Conservation (phyloP, 2,888 invertebrate species). For the Nematopogon swammerdamellus region DNA sequence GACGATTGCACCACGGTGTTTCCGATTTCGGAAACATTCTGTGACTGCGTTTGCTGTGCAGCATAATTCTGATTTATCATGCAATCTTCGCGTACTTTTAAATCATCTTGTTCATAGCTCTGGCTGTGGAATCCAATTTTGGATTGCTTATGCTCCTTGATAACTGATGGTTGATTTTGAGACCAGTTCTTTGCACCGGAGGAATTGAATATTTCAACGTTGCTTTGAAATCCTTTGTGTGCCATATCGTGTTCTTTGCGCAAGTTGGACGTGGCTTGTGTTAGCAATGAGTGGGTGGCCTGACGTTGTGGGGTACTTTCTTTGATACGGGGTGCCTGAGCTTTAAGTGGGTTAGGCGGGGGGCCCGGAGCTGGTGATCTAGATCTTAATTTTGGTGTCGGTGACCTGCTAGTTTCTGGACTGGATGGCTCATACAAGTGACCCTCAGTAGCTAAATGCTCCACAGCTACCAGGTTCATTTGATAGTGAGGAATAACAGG, state of each 20-base stretch:
- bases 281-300: conserved; percentile 30
- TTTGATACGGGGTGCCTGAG: conserved; percentile 62
- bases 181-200: conserved; percentile 26
- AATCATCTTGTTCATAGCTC: conserved; percentile 36
- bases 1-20: conserved; percentile 61
- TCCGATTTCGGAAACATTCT: conserved; percentile 51
- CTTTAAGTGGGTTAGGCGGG: conserved; percentile 63
- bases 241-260: conserved; percentile 43
- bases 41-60: conserved; percentile 43
- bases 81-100: conserved; percentile 35
- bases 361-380: conserved; percentile 71
- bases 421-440: conserved; percentile 60
- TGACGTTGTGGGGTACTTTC: conserved; percentile 40
- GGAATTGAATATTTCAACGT: conserved; percentile 26
- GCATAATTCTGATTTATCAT: conserved; percentile 37
- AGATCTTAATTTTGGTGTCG: conserved; percentile 61
- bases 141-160: conserved; percentile 45
- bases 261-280: conserved; percentile 31
- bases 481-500: conserved; percentile 77
- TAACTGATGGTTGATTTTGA: conserved; percentile 38
- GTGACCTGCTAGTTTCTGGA: conserved; percentile 59
- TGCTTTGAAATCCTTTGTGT: conserved; percentile 37
- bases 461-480: conserved; percentile 69
- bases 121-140: conserved; percentile 48
- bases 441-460: conserved; percentile 57